phyloP scores from a whole-genome alignment of 2,797 vertebrate species.

The Enteromius paludinosus region DNA sequence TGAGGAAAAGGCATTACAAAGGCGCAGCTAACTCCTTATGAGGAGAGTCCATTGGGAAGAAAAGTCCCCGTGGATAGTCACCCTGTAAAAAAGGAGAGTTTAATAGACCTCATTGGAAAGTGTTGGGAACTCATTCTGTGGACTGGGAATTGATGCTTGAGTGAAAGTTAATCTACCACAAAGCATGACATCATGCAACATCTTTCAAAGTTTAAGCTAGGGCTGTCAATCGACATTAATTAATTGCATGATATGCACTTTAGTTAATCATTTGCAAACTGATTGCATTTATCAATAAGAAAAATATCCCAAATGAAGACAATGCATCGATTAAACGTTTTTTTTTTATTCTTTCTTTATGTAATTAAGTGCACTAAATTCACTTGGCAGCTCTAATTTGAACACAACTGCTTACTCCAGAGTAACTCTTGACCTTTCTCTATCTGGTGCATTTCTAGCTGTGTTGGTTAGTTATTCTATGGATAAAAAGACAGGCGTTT shows the following conservation, averaged over 20 bases:
- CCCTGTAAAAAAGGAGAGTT: slow-evolving; percentile 2
- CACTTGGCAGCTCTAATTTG: neutral
- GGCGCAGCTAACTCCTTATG: neutral
- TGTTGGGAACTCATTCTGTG: neutral
- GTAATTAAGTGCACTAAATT: neutral
- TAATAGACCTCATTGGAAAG: slow-evolving; percentile 8
- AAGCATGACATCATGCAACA: slow-evolving; percentile 12
- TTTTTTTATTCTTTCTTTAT: neutral
- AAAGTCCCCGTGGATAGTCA: neutral
- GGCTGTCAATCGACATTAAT: neutral
- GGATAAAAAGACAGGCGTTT: neutral
- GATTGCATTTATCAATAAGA: neutral
- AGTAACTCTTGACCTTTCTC: neutral
- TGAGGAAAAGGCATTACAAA: neutral
- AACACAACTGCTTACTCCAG: neutral
- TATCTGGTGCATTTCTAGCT: neutral
- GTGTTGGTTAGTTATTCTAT: neutral
- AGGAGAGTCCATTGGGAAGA: neutral
- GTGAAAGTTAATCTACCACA: slow-evolving; percentile 19
- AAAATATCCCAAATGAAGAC: neutral
- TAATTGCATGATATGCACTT: neutral
- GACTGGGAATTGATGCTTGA: neutral
- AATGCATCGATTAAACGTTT: neutral
- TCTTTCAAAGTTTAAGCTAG: slow-evolving; percentile 2
- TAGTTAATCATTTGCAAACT: neutral